A percentile compares a stretch with the other conserved stretches of the same genome.
Conservation (phyloP, 2,888 invertebrate species). For the Chouioia cunea region DNA sequence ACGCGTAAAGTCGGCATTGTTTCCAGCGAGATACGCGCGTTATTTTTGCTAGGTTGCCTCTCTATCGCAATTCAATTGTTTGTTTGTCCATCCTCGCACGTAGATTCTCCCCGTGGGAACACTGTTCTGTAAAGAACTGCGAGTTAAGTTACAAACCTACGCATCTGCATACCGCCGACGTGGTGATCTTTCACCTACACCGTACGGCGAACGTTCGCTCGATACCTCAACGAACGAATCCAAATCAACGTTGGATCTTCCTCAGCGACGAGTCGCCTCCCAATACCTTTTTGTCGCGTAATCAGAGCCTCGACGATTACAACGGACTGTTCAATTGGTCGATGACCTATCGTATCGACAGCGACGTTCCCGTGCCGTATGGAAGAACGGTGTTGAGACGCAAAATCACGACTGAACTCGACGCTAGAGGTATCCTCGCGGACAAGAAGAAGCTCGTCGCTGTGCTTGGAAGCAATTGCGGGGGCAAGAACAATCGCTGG, state of each 20-base stretch:
- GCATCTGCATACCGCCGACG: conserved; percentile 72
- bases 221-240: conserved; percentile 68
- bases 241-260: conserved; percentile 77
- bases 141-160: conserved; percentile 71
- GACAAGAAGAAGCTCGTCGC: conserved; percentile 65
- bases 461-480: conserved; percentile 75
- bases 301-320: conserved; percentile 67
- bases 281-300: conserved; percentile 71
- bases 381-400: conserved; percentile 70
- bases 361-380: conserved; percentile 78
- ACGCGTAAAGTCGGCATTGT: too few species aligned
- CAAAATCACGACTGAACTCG: too few species aligned
- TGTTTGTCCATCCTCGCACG: too few species aligned
- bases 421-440: not conserved
- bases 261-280: conserved; percentile 78
- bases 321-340: conserved; percentile 80
- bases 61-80: too few species aligned
- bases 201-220: conserved; percentile 68
- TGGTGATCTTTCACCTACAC: conserved; percentile 76
- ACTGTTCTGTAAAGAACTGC: conserved; percentile 76
- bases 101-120: conserved; percentile 72
- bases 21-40: too few species aligned
- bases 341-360: conserved; percentile 76
- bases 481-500: conserved; percentile 70
- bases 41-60: too few species aligned